Conservation (phyloP, 2,113 vertebrate species). For the Sapayoa aenigma region DNA sequence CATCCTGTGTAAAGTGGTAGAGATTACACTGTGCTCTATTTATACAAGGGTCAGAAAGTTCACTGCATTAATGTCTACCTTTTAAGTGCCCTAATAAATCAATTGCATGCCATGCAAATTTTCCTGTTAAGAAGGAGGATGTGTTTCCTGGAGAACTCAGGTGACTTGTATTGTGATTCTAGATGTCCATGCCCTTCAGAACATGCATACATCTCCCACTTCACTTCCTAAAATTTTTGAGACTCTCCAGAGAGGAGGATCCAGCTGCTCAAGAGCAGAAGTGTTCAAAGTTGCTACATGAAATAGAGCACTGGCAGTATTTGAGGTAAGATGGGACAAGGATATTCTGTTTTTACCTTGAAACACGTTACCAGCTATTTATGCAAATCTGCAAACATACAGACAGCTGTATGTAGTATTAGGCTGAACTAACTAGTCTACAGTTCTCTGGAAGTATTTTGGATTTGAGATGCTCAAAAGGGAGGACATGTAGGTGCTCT, state of each 20-base stretch:
- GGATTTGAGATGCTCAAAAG: background rate
- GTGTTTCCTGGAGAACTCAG: background rate
- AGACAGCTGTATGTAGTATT: background rate
- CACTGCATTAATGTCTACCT: conserved; percentile 22
- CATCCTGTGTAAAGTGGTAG: background rate
- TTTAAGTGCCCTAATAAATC: conserved; percentile 22
- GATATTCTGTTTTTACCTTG: background rate
- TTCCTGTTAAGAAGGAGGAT: background rate
- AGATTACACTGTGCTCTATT: background rate
- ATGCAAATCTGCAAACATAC: background rate
- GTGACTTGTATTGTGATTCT: conserved; percentile 1
- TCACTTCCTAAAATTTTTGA: conserved; percentile 52
- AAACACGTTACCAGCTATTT: background rate
- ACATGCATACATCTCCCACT: conserved; percentile 59
- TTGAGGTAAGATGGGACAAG: conserved; percentile 30
- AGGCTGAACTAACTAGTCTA: background rate
- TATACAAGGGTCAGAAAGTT: conserved; percentile 26
- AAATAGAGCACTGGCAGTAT: conserved; percentile 33
- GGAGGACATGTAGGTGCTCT: background rate
- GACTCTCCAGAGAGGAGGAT: conserved; percentile 37
- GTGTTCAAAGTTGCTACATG: background rate
- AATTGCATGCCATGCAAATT: background rate
- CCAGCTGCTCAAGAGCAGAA: conserved; percentile 21
- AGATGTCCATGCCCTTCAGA: conserved; percentile 70
- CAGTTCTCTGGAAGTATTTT: background rate